Base-by-base conservation (phyloP, 2,888 invertebrate species). In the Cryptocephalus moraei region DNA sequence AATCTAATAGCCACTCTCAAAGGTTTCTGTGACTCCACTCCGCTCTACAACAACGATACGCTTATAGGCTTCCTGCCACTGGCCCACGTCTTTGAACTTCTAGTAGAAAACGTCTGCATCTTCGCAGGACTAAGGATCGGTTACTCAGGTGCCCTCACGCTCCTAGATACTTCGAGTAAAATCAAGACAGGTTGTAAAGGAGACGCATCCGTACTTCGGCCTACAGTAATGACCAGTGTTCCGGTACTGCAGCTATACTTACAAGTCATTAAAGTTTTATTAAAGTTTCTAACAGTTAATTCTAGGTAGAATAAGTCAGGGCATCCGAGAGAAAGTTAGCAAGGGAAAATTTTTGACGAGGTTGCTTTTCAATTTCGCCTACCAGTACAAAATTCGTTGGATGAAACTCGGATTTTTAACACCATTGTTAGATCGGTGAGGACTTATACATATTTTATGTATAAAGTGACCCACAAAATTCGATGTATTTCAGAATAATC, bases 221-320 rank as follows among this genome's bases (percentile, higher is more conserved):
- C 58, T 8, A 56, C 55, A 3, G 51, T 56, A 33, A 56, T 55
- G 53, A 53, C 52, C 31, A 48, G 55, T n/a, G 58, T 56, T n/a
- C 58, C 58, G 13, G 57, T 57, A 49, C 22, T 22, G 6, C 22
- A 22, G 22, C 6, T 6, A 22, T 22, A 22, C 6, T 22, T 22
- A 22, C 22, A 2, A 22, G 22, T 6, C 2, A 22, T 4, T 22
- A 22, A n/a, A 22, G 3, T 22, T 22, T 22, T 22, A 22, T 4
- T 22, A 22, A 22, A 2, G 6, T 22, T 22, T 22, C 22, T 4
- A 11, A 31, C 73, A 92, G 90, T 76, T 95, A 44, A 95, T 97
- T 58, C 81, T 96, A 75, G 96, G 97, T 73, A 84, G 96, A 61
- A 90, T 97, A 65, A 92, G 92, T 65, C 97, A 97, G 73, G 91